phyloP scores from a whole-genome alignment of 2,113 vertebrate species.

The Passer montanus region DNA sequence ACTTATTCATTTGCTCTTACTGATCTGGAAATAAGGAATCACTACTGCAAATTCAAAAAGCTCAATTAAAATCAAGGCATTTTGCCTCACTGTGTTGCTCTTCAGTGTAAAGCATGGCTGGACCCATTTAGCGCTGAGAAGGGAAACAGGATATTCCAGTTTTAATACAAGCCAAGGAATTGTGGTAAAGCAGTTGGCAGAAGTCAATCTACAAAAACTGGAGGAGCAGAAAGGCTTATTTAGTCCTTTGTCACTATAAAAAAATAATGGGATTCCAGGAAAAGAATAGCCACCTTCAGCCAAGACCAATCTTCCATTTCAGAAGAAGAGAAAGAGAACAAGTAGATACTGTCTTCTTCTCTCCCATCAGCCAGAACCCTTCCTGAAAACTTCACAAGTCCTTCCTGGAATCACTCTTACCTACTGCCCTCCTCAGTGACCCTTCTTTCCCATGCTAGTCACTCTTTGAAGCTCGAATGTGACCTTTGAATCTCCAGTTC shows the following conservation, averaged over 20 bases:
- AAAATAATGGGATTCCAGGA: not conserved
- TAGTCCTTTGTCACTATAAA: not conserved
- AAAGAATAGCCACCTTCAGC: not conserved
- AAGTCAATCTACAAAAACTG: not conserved
- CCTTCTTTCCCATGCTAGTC: not conserved
- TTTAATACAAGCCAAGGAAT: not conserved
- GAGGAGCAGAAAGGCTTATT: not conserved
- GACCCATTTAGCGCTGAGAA: not conserved
- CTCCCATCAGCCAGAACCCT: not conserved
- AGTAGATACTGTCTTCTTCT: not conserved
- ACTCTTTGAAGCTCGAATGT: not conserved
- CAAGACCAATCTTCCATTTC: not conserved
- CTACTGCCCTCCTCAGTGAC: not conserved
- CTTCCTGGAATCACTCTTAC: not conserved
- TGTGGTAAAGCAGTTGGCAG: not conserved
- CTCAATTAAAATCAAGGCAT: not conserved
- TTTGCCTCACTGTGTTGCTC: not conserved
- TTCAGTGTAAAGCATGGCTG: not conserved
- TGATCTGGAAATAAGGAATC: not conserved
- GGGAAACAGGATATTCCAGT: not conserved
- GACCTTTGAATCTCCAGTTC: not conserved
- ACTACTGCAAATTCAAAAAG: not conserved
- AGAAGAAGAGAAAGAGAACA: not conserved
- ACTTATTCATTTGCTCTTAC: not conserved
- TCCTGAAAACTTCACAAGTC: not conserved